Conservation (phyloP, 2,797 vertebrate genomes). For the Oreochromis grahami region DNA sequence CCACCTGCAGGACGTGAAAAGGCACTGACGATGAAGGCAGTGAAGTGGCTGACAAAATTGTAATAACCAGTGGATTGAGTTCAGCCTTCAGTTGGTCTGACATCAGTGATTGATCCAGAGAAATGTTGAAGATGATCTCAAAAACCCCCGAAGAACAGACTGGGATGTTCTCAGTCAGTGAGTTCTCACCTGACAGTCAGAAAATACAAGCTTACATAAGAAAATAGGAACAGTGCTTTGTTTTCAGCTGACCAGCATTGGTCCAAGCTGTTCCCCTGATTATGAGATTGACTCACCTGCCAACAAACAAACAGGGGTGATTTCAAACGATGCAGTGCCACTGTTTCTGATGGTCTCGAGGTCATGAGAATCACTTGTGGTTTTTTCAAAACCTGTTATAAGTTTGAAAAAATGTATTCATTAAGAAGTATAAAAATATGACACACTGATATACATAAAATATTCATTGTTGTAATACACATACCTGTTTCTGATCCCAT, state of each 20-base stretch:
- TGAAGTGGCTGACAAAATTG: conserved; percentile 71
- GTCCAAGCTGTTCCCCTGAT: not conserved
- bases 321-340: conserved; percentile 42
- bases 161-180: conserved; percentile 53
- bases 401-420: not conserved
- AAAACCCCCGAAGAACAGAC: conserved; percentile 50
- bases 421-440: not conserved
- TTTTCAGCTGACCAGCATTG: not conserved
- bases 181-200: conserved; percentile 66
- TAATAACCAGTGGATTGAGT: conserved; percentile 84
- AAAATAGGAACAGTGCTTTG: not conserved
- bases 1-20: conserved; percentile 75
- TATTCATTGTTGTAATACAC: not conserved
- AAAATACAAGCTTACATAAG: not conserved
- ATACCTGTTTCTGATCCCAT: not conserved
- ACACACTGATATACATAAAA: not conserved
- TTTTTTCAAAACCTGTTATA: not conserved
- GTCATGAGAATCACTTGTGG: not conserved
- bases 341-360: not conserved
- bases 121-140: conserved; percentile 74
- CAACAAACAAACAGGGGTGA: conserved; percentile 68
- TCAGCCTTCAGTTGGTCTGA: conserved; percentile 77
- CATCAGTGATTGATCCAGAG: conserved; percentile 76
- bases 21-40: conserved; percentile 76
- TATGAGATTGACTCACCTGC: conserved; percentile 67